Evolutionary conservation across 2,113 vertebrate species (phyloP).

Genomic region (Aphelocoma coerulescens): DNA sequence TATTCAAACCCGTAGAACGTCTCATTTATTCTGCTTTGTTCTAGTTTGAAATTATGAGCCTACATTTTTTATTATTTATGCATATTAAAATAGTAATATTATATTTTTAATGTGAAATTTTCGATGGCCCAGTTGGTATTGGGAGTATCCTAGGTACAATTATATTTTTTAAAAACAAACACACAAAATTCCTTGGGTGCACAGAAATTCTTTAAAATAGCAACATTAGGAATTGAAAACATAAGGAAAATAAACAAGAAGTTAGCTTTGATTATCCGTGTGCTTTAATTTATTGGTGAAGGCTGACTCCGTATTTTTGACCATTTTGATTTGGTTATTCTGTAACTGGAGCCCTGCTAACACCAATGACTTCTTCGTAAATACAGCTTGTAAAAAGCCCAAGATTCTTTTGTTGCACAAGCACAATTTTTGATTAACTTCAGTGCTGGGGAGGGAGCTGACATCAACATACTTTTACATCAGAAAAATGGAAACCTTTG

Average conservation of each 20-base stretch:
- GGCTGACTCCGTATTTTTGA: background rate
- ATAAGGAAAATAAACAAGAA: background rate
- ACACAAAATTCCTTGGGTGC: background rate
- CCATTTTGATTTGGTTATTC: background rate
- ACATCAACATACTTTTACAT: background rate
- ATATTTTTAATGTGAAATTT: background rate
- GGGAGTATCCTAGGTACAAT: background rate
- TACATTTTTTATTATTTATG: background rate
- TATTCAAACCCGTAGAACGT: background rate
- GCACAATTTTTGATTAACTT: background rate
- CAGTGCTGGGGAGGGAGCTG: background rate
- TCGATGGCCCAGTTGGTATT: background rate
- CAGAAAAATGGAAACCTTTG: background rate
- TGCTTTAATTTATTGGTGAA: background rate
- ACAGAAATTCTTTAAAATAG: background rate
- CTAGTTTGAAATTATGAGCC: background rate
- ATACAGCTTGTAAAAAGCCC: background rate
- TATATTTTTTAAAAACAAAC: background rate
- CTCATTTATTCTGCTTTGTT: background rate
- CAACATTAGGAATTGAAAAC: background rate
- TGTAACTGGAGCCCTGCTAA: background rate
- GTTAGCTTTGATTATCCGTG: background rate
- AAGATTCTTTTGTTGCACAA: background rate
- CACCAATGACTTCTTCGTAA: background rate
- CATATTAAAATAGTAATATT: background rate